Conservation (phyloP, 2,113 vertebrate genomes). For the Sminthopsis crassicaudata region DNA sequence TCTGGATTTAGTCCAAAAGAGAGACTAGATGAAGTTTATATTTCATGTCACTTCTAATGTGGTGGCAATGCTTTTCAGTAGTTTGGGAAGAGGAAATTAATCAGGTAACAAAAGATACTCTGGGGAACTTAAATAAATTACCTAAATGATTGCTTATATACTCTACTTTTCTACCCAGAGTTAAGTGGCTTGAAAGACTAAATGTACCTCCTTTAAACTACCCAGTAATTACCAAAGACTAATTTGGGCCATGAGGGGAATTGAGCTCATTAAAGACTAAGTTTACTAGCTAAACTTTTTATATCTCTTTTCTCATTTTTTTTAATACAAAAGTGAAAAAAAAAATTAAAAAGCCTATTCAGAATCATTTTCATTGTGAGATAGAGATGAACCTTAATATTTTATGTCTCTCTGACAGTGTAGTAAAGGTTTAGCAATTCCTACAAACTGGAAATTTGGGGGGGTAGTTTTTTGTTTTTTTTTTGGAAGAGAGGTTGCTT, state of each 20-base stretch:
- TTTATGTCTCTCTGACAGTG: not conserved
- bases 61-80: not conserved
- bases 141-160: too few species aligned
- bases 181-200: not conserved
- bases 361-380: not conserved
- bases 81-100: not conserved
- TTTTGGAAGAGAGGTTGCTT: too few species aligned
- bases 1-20: not conserved
- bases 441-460: not conserved
- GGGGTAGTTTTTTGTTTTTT: too few species aligned
- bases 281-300: slow-evolving; percentile 21
- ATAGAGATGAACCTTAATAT: not conserved
- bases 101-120: not conserved
- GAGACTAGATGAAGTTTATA: not conserved
- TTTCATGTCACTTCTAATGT: not conserved
- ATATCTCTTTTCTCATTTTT: not conserved
- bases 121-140: not conserved
- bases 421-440: not conserved
- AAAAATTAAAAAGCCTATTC: not conserved
- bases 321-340: not conserved
- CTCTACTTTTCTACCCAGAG: not conserved
- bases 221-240: fast-evolving
- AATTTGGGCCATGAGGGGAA: fast-evolving
- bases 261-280: not conserved
- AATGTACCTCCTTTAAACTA: fast-evolving